Percentiles rank a stretch among this genome's conserved stretches.
phyloP scores from a whole-genome alignment of 1,140 invertebrate genomes.

The Drosophila ercepeae region DNA sequence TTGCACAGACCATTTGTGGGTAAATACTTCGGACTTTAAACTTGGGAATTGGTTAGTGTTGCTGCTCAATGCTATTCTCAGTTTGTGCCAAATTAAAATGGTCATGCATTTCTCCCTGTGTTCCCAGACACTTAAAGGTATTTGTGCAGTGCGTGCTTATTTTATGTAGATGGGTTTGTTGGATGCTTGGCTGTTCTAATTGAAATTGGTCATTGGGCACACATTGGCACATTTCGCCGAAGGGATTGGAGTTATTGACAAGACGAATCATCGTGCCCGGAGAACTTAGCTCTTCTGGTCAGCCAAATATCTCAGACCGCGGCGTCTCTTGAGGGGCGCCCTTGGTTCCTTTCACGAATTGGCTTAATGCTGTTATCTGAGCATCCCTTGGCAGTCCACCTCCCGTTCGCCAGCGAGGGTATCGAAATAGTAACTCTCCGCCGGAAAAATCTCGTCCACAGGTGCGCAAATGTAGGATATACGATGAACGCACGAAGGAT shows the following conservation, averaged over 20 bases:
- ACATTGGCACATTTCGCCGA: conserved; percentile 3
- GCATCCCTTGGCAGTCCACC: conserved; percentile 1
- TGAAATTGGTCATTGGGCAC: conserved; percentile 38
- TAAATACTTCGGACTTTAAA: too few relatives aligned
- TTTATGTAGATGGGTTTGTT: conserved; percentile 1
- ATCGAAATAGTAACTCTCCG: conserved; percentile 26
- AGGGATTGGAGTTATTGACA: background rate
- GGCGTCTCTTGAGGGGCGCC: background rate
- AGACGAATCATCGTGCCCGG: conserved; percentile 6
- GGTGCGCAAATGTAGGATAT: conserved; percentile 1
- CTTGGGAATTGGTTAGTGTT: too few relatives aligned
- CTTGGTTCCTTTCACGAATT: background rate
- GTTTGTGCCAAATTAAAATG: too few relatives aligned
- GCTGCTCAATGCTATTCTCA: too few relatives aligned
- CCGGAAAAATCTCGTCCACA: conserved; percentile 21
- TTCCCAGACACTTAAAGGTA: too few relatives aligned
- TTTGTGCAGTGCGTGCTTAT: too few relatives aligned
- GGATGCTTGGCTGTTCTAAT: conserved; percentile 15
- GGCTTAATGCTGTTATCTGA: conserved; percentile 27
- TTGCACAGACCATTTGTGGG: background rate
- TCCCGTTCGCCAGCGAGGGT: too few relatives aligned
- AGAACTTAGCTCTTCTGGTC: background rate
- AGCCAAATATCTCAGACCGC: background rate
- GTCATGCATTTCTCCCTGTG: too few relatives aligned
- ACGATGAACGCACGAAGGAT: background rate